Evolutionary conservation across 2,797 vertebrate species (phyloP), one percentile per base, ranked within the genome.

Genomic region (Amniataba percoides): DNA sequence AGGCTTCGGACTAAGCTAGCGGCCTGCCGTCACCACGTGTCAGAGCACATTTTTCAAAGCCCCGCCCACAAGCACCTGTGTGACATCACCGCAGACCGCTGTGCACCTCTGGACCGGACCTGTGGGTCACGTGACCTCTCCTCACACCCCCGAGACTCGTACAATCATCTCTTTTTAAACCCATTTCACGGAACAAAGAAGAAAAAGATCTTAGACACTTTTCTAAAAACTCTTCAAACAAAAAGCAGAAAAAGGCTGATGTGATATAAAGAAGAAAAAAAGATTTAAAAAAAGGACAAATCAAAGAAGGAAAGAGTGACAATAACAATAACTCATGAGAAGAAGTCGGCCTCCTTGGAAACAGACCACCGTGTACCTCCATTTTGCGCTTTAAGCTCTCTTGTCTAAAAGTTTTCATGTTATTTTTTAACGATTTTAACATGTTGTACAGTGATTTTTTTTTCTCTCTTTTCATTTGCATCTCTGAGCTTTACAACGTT

Each of bases 291-390:
- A 48, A 56, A 5, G 55, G 23, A 65, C 64, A 11, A 48, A 53
- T 15, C 36, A 39, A 69, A 57, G 67, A 84, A 82, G 66, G 53
- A 88, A 55, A 42, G 67, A 78, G 71, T 10, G 65, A 68, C 43
- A 15, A 15, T 61, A 21, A 59, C 7, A 40, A 72, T 9, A 61
- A 46, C 25, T 71, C 69, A 3, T 23, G 62, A 74, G 74, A 79
- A 73, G 71, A 71, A 31, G 63, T 80, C 76, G 1, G 18, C 74
- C 60, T 81, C 63, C 52, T 64, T 48, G 69, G 73, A 86, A 78
- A 64, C 81, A 79, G 83, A 90, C 78, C 83, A 74, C 77, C 87
- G 14, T 16, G 79, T 89, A 91, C 87, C 90, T 91, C 91, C 86
- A 81, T 82, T 83, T 76, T 80, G 64, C 18, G 53, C 74, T 82